Evolutionary conservation across 2,113 vertebrate genomes (phyloP), one percentile per base, ranked within the genome.

Genomic region (Cyprinodon tularosa): DNA sequence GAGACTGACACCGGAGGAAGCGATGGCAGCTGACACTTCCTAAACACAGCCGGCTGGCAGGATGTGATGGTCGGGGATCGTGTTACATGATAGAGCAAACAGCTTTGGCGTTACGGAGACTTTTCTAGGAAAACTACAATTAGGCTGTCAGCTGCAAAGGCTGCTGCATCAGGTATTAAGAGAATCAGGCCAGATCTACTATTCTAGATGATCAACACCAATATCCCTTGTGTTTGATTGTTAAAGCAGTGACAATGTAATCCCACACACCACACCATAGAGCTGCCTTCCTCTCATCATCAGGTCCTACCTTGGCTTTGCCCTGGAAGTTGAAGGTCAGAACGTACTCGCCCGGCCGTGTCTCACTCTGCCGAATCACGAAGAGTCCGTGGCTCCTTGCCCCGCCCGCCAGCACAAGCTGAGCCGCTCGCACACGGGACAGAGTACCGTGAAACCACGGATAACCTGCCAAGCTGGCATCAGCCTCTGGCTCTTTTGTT

Each of bases 271-370:
- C 22, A 4, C 17, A 4, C 50, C 38, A 70, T 63, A 8, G 29
- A 12, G 14, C 9, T 12, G 4, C 22, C 37, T 17, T 66, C 4
- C 8, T 1, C 29, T 15, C 53, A 15, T 76, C 38, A 40, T 1
- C 11, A 63, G 0, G 1, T 3, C 90, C 92, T 91, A 96, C 98
- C 97, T 99, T 99, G 2, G 98, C 98, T 90, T 99, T 98, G 50
- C 98, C 98, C 92, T 99, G 97, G 94, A 99, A 99, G 94, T 99
- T 99, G 91, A 99, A 99, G 83, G 98, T 99, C 80, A 99, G 96
- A 63, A 99, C 98, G 0, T 97, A 98, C 82, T 99, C 98, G 17
- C 97, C 97, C 0, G 96, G 98, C 48, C 98, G 94, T 0, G 98
- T 99, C 90, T 99, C 97, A 0, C 98, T 99, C 90, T 99, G 97